Evolutionary conservation across 1,140 invertebrate species (phyloP), one percentile per base, ranked within the genome.

Genomic region (Ostrea denselamellosa): DNA sequence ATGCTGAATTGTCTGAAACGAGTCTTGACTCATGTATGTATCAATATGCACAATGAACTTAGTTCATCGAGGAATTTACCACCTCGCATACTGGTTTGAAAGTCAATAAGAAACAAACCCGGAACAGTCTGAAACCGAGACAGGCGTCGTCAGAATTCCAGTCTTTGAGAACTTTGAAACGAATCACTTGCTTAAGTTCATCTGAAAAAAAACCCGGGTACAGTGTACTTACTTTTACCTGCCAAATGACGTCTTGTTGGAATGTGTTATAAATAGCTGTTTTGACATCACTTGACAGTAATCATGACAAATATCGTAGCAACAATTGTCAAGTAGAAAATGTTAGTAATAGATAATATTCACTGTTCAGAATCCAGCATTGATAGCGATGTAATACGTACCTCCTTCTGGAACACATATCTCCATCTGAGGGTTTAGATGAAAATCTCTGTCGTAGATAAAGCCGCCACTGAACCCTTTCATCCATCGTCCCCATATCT

Each of bases 101-200:
- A 44, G 34, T 44, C 34, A 44, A 44, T 44, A 44, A 44, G 34
- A 54, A 10, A 83, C 51, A 10, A 52, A 56, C 83, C 83, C 54
- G 51, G 28, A 85, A 62, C 51, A 85, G 28, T 58, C 83, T 56
- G 19, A 85, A 85, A 1, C 83, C 83, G 0, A 85, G 54, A n/a
- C 53, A 85, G 34, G 83, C 83, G 58, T 85, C 83, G 53, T 85
- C 83, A 25, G 83, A 52, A 34, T 85, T 85, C 83, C 83, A 85
- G 25, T 85, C 83, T 25, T 85, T 85, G 0, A 85, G 54, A 3
- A 85, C 83, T 17, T 85, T 85, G 53, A 85, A 85, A 52, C 83
- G 53, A 34, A 85, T 62, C 56, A 62, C 53, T 34, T 85, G 83
- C 34, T 85, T 85, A 12, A 85, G 28, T 85, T 58, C 83, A 56